These are phyloP conservation scores for Phymastichus coffea DNA, from an alignment of 1,140 invertebrate species.

Conservation along the genomic window DNA sequence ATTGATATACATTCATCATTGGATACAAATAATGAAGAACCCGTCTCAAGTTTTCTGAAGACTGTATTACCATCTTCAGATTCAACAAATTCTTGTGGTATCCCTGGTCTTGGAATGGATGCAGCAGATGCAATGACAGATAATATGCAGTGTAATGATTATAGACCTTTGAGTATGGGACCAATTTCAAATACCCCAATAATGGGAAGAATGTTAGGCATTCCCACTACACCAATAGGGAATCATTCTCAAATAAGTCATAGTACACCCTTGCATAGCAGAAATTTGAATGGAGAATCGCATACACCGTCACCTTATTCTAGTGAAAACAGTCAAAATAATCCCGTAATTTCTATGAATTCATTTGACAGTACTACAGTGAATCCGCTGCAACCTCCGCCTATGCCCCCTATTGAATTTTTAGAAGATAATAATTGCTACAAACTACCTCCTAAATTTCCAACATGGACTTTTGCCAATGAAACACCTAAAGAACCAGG, in stretches of 20 bases:
- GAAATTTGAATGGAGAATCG: conserved; percentile 42
- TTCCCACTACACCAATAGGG: conserved; percentile 27
- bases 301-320: conserved; percentile 47
- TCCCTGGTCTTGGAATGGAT: conserved; percentile 52
- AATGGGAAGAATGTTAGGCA: conserved; percentile 35
- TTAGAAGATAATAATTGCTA: conserved; percentile 55
- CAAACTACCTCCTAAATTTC: conserved; percentile 57
- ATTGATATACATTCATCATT: conserved; percentile 45
- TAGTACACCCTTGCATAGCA: conserved; percentile 44
- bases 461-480: conserved; percentile 52
- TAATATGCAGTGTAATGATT: conserved; percentile 42
- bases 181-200: conserved; percentile 41
- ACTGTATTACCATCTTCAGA: conserved; percentile 46
- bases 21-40: conserved; percentile 45
- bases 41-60: conserved; percentile 51
- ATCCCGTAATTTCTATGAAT: conserved; percentile 32
- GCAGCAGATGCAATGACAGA: conserved; percentile 34
- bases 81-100: conserved; percentile 37
- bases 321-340: conserved; percentile 52
- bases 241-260: conserved; percentile 42
- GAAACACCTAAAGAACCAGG: conserved; percentile 48
- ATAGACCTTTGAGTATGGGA: conserved; percentile 37
- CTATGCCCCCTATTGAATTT: conserved; percentile 61
- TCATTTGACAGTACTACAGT: conserved; percentile 37
- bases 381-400: conserved; percentile 59